Base-by-base conservation (phyloP, 1,140 invertebrate genomes). In the Bombus consobrinus region DNA sequence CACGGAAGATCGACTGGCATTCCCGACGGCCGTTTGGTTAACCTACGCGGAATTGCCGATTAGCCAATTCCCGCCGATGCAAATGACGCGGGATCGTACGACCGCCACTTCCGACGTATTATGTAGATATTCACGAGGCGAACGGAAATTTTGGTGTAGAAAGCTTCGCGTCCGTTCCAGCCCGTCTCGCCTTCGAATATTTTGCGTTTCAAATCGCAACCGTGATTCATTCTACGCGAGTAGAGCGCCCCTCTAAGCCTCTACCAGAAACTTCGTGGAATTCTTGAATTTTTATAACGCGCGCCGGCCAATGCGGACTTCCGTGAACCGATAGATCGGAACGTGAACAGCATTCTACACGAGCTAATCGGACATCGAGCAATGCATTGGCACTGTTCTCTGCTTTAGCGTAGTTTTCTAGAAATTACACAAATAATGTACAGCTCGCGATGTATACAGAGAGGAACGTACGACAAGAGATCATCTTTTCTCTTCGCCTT, bases 81-180 rank as follows among this genome's bases (percentile, higher is more conserved):
- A 84, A 84, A 84, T 84, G 53, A 82, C 69, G 71, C 71, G 64
- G 64, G 73, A 83, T 83, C 82, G 74, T 83, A 78, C 64, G 74
- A 83, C n/a, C 82, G 74, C 64, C 82, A 78, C 75, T 83, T 83
- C 82, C 82, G 82, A 83, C 82, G 74, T 75, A 78, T 78, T 78
- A 78, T 78, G 73, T 71, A 83, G 64, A 83, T 77, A 57, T 76
- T 57, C 73, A 28, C 41, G 34, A 43, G 32, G 34, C 34, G 41
- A 39, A 83, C 81, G 81, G 62, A 84, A 69, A 84, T 84, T 84
- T 84, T 66, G 81, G 81, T 62, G 66, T 78, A 78, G 64, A 83
- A 83, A 77, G 75, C 66, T 64, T 47, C 64, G 77, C 41, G 39
- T 77, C 57, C n/a, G 37, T n/a, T 59, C 47, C 22, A 32, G 15